A percentile compares a stretch with the other conserved stretches of the same genome.
Conservation (phyloP, 2,888 invertebrate species). For the Ormyrus nitidulus region DNA sequence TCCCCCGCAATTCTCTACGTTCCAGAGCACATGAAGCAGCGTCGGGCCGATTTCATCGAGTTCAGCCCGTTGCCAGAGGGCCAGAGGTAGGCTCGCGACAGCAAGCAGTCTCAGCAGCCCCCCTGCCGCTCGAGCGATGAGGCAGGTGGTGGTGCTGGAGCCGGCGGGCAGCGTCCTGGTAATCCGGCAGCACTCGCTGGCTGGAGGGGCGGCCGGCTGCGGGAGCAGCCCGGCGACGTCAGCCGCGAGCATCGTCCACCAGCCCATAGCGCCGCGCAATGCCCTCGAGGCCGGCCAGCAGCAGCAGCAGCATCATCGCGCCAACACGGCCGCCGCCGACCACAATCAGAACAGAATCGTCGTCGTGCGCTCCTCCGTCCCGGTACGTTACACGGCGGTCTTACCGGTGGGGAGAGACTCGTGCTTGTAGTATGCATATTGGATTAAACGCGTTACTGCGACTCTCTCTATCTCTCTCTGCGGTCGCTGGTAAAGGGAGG, state of each 20-base stretch:
- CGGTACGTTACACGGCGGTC: not conserved
- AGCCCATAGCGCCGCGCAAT: constrained; percentile 53
- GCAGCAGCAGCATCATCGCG: not conserved
- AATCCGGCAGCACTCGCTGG: constrained; percentile 71
- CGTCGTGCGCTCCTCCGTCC: constrained; percentile 69
- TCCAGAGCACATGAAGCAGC: constrained; percentile 21
- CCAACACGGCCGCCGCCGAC: constrained; percentile 63
- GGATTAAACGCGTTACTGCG: not conserved
- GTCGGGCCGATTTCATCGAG: not conserved
- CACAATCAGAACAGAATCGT: constrained; percentile 74
- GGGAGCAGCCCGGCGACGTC: not conserved
- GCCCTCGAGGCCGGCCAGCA: constrained; percentile 64
- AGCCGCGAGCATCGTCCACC: not conserved
- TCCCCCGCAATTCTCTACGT: not conserved
- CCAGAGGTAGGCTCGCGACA: too few species aligned
- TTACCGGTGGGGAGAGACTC: not conserved
- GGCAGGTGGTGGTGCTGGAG: constrained; percentile 73
- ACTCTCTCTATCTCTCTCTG: too few species aligned
- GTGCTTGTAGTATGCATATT: constrained; percentile 4
- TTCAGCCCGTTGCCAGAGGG: not conserved
- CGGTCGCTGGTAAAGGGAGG: not conserved
- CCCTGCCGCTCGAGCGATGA: constrained; percentile 61
- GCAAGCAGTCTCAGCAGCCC: too few species aligned
- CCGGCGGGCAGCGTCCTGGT: constrained; percentile 74
- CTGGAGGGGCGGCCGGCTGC: constrained; percentile 43